Conservation (phyloP, 2,888 invertebrate species). For the Campopleginae sp. region DNA sequence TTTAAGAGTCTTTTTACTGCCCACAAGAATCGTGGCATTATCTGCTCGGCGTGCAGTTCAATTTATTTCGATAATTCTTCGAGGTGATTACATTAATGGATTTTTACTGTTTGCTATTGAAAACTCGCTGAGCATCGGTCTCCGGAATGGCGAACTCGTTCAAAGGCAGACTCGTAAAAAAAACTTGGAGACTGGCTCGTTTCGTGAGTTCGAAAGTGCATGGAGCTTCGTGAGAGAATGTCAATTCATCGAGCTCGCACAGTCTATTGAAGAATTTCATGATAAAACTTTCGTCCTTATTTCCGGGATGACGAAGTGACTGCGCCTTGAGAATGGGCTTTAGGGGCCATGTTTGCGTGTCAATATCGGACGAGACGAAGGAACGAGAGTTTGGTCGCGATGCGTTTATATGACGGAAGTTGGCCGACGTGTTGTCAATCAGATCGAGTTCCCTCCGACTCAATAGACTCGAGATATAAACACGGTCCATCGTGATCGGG, state of each 20-base stretch:
- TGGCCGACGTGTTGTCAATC: conserved; percentile 42
- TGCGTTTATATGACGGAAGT: conserved; percentile 33
- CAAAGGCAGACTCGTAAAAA: not conserved
- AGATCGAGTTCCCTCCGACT: conserved; percentile 38
- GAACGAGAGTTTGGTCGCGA: conserved; percentile 37
- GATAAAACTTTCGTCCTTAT: not conserved
- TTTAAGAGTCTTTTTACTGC: not conserved
- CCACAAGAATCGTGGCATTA: not conserved
- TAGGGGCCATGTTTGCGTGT: not conserved
- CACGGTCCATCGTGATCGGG: not conserved
- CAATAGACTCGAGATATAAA: conserved; percentile 20
- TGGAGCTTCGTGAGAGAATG: not conserved
- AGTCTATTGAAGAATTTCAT: not conserved
- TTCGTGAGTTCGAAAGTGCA: not conserved
- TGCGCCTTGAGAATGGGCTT: not conserved
- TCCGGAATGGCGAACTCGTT: not conserved
- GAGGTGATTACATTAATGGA: too few relatives aligned
- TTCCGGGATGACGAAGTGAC: not conserved
- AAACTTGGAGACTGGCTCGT: not conserved
- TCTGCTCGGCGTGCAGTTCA: not conserved
- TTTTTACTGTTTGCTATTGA: not conserved
- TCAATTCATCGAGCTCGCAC: not conserved
- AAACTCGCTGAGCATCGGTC: not conserved
- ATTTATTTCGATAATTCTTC: not conserved
- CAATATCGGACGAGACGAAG: not conserved